Percentiles rank a stretch among this genome's conserved stretches.
Conservation (phyloP, 2,113 vertebrate genomes). For the Tyto alba region DNA sequence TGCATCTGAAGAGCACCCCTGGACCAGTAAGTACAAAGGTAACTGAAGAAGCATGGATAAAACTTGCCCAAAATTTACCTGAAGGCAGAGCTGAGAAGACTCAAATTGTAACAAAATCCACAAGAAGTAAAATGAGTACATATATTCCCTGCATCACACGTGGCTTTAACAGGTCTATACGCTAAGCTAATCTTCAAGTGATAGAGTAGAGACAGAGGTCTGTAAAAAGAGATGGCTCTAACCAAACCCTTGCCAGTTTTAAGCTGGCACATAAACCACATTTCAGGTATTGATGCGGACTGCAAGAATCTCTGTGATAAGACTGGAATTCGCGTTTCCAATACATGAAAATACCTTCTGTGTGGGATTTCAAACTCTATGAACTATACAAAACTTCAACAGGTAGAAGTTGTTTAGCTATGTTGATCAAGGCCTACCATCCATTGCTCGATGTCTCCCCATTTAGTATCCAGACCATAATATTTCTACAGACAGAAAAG, state of each 20-base stretch:
- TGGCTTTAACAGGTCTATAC: not conserved
- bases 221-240: not conserved
- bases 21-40: not conserved
- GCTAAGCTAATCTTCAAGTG: not conserved
- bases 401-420: not conserved
- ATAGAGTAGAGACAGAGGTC: not conserved
- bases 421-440: conserved; percentile 83
- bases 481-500: conserved; percentile 85
- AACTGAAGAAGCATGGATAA: not conserved
- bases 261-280: not conserved
- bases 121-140: not conserved
- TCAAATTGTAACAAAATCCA: not conserved
- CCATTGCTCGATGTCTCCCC: conserved; percentile 98
- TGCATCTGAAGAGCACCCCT: not conserved
- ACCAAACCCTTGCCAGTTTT: not conserved
- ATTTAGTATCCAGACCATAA: conserved; percentile 90
- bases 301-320: not conserved
- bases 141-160: not conserved
- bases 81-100: not conserved
- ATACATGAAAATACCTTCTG: not conserved
- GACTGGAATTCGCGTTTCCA: not conserved
- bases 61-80: not conserved
- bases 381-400: not conserved
- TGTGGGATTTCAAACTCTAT: not conserved
- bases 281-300: not conserved